Percentiles rank a stretch among this genome's conserved stretches.
Evolutionary conservation across 2,113 vertebrate genomes (phyloP).

Genomic region (Parotia lawesii): DNA sequence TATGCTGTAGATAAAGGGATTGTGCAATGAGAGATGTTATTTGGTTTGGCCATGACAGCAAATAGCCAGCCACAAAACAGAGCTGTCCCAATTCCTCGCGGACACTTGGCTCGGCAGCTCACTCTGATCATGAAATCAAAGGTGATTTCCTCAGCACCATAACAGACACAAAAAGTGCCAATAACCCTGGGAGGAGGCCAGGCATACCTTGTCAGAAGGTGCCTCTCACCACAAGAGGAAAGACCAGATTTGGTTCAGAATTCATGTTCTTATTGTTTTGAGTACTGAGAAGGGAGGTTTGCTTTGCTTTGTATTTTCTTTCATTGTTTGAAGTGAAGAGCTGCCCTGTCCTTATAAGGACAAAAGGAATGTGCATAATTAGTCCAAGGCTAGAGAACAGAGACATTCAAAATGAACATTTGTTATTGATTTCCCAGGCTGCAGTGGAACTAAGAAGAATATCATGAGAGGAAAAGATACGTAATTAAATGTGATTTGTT

Average conservation of each 20-base stretch:
- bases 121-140: neutral
- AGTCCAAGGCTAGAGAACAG: constrained; percentile 24
- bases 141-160: neutral
- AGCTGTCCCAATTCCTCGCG: neutral
- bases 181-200: neutral
- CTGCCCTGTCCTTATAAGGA: constrained; percentile 3
- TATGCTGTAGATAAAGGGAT: neutral
- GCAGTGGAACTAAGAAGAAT: neutral
- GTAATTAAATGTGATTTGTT: constrained; percentile 27
- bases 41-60: neutral
- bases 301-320: neutral
- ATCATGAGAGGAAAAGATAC: neutral
- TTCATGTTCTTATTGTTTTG: neutral
- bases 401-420: constrained; percentile 45
- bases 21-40: neutral
- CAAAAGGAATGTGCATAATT: constrained; percentile 35
- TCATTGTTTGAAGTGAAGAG: constrained; percentile 1
- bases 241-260: neutral
- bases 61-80: neutral
- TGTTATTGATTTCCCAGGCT: constrained; percentile 38
- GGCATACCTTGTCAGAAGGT: neutral
- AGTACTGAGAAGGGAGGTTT: neutral
- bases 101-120: neutral
- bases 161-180: neutral
- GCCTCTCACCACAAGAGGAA: neutral